These are phyloP conservation scores for Polydrusus tereticollis DNA, from an alignment of 2,888 invertebrate species.

Conservation along the genomic window DNA sequence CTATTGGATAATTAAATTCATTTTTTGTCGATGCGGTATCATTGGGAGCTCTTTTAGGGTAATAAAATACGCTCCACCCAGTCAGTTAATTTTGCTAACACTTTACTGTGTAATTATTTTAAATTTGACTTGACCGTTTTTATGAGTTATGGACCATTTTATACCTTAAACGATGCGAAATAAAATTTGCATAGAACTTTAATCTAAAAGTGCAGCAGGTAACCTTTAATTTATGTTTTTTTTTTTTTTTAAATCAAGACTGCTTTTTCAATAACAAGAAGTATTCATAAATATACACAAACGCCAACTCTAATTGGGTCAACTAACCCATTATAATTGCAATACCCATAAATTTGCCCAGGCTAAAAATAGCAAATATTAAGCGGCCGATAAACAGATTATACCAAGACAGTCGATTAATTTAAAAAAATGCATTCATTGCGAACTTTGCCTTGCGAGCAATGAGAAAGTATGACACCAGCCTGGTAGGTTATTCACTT, in stretches of 20 bases:
- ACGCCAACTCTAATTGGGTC: conserved; percentile 1
- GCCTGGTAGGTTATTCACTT: conserved; percentile 5
- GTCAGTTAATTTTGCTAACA: no score
- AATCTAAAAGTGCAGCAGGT: neutral
- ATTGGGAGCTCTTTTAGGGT: no score
- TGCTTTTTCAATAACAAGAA: neutral
- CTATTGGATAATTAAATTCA: no score
- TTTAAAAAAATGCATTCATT: neutral
- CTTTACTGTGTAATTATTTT: no score
- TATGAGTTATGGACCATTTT: no score
- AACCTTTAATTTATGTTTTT: neutral
- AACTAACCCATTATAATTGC: conserved; percentile 3
- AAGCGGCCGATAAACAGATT: conserved; percentile 1
- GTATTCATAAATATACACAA: neutral
- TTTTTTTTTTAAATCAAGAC: neutral
- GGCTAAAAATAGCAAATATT: conserved; percentile 15
- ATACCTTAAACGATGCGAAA: no score
- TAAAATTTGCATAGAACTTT: no score
- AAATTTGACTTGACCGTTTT: no score
- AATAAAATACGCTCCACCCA: no score
- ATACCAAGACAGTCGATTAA: conserved; percentile 1
- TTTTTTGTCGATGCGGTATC: no score
- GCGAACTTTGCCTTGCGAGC: conserved; percentile 3
- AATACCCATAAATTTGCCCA: conserved; percentile 1
- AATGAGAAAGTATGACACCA: conserved; percentile 4